These are phyloP conservation scores for Elanus axillaris DNA, from an alignment of 2,113 vertebrate genomes.

Conservation along the genomic window DNA sequence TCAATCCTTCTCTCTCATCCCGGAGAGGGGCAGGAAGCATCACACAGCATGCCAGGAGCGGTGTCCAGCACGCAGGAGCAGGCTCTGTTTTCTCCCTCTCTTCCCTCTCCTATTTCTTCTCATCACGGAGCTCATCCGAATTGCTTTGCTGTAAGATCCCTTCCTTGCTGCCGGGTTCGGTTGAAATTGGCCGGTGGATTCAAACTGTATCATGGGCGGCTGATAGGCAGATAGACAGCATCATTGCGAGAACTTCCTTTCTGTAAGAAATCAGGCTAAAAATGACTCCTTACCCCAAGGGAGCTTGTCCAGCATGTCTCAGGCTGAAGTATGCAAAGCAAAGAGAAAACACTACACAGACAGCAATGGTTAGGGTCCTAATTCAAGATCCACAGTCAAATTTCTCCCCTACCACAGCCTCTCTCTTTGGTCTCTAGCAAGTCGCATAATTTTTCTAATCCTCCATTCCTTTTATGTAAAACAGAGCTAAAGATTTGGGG, in stretches of 20 bases:
- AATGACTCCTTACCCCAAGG: conserved; percentile 32
- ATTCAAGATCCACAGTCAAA: neutral
- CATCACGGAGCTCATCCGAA: neutral
- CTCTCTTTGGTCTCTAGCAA: neutral
- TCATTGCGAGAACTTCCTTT: neutral
- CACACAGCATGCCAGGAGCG: neutral
- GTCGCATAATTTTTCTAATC: neutral
- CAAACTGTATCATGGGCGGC: neutral
- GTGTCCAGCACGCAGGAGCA: neutral
- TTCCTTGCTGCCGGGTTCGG: neutral
- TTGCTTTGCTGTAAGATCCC: neutral
- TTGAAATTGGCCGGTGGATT: conserved; percentile 7
- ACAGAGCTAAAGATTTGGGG: neutral
- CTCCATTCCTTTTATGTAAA: neutral
- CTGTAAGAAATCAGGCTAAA: neutral
- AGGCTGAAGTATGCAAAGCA: neutral
- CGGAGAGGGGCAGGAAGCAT: neutral
- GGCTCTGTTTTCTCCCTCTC: neutral
- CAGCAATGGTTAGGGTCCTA: neutral
- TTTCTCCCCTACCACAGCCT: neutral
- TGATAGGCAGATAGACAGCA: conserved; percentile 48
- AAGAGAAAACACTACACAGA: neutral
- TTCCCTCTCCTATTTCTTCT: neutral
- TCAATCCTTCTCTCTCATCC: neutral
- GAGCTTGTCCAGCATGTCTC: conserved; percentile 32